Conservation (phyloP, 2,797 vertebrate species). For the Apogon hyalosoma region DNA sequence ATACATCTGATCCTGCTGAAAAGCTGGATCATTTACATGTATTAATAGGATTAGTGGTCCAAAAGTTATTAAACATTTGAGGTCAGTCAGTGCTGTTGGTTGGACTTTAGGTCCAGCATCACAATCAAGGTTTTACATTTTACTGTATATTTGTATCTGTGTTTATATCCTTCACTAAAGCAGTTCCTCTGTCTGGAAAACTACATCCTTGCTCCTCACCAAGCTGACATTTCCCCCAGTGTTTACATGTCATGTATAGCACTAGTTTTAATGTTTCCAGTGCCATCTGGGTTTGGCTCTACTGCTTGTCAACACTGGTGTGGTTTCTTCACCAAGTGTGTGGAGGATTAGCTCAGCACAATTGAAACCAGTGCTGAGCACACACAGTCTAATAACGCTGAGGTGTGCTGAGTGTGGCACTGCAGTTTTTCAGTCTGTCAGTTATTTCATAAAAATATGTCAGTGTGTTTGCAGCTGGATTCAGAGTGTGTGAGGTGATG, state of each 20-base stretch:
- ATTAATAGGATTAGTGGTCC: too few species aligned
- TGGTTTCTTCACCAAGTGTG: constrained; percentile 17
- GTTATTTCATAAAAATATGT: constrained; percentile 19
- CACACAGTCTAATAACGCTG: constrained; percentile 27
- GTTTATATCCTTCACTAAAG: not conserved
- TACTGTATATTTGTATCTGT: too few species aligned
- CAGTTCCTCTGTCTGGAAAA: not conserved
- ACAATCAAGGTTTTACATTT: too few species aligned
- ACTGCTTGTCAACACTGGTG: constrained; percentile 5
- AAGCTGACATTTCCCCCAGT: not conserved
- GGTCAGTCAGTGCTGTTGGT: too few species aligned
- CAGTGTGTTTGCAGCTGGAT: constrained; percentile 28
- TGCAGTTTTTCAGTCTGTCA: constrained; percentile 25
- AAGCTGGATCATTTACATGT: too few species aligned
- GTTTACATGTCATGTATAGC: constrained; percentile 13
- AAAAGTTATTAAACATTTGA: too few species aligned
- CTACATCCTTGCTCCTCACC: not conserved
- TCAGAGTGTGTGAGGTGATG: not conserved
- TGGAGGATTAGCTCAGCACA: constrained; percentile 49
- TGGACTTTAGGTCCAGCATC: too few species aligned
- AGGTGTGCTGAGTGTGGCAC: constrained; percentile 48
- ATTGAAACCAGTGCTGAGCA: constrained; percentile 32
- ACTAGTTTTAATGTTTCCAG: constrained; percentile 5
- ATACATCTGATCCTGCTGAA: too few species aligned
- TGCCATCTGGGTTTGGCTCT: constrained; percentile 36